Evolutionary conservation across 2,113 vertebrate genomes (phyloP).

Genomic region (Corapipo altera): DNA sequence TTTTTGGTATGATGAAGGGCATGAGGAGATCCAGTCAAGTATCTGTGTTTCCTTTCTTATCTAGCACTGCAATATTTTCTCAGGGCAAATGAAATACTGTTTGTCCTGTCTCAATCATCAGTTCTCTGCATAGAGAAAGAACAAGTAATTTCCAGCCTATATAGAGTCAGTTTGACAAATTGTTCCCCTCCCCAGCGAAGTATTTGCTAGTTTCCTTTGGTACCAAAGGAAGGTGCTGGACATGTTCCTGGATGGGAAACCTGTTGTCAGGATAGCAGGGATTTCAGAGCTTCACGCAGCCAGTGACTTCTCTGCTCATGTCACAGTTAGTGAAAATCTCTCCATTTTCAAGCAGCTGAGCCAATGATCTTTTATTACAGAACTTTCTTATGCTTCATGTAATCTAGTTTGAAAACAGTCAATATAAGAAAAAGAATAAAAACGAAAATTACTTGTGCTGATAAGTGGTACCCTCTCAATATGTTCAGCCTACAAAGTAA

Average conservation of each 20-base stretch:
- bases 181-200: not conserved
- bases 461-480: not conserved
- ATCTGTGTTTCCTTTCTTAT: not conserved
- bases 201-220: not conserved
- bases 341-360: not conserved
- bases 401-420: not conserved
- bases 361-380: not conserved
- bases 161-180: not conserved
- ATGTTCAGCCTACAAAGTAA: not conserved
- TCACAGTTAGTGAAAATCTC: not conserved
- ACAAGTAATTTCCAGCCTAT: not conserved
- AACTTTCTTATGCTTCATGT: not conserved
- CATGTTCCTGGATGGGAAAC: not conserved
- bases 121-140: not conserved
- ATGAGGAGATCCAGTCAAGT: not conserved
- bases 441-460: not conserved
- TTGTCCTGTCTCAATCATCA: constrained; percentile 8
- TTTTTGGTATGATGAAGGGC: not conserved
- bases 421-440: not conserved
- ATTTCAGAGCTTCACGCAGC: not conserved
- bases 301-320: not conserved
- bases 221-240: not conserved
- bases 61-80: not conserved
- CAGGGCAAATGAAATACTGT: not conserved
- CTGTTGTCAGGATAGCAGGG: not conserved